These are phyloP conservation scores for Scaptomyza montana DNA, from an alignment of 1,140 invertebrate species.

Conservation along the genomic window DNA sequence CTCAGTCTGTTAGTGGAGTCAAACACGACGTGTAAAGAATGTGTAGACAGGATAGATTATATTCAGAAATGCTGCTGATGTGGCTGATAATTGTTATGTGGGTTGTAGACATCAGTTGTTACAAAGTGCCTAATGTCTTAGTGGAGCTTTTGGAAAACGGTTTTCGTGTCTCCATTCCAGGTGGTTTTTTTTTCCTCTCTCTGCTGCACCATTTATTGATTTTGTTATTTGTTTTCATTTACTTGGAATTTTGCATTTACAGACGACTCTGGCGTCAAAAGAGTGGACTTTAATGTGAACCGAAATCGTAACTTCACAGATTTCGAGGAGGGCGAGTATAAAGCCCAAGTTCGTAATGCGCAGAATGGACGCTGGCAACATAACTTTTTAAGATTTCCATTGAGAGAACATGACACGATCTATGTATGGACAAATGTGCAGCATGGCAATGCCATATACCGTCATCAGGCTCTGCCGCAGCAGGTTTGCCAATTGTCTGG, in stretches of 20 bases:
- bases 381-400: conserved; percentile 40
- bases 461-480: conserved; percentile 34
- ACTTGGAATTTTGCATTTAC: neutral
- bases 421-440: conserved; percentile 76
- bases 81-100: neutral
- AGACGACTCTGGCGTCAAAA: conserved; percentile 69
- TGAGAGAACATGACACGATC: conserved; percentile 56
- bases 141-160: conserved; percentile 59
- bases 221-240: neutral
- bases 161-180: conserved; percentile 72
- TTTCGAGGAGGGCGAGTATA: conserved; percentile 66
- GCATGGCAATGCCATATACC: conserved; percentile 59
- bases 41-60: neutral
- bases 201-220: too few relatives aligned
- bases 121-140: conserved; percentile 55
- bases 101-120: conserved; percentile 13
- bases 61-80: conserved; percentile 22
- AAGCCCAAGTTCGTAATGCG: conserved; percentile 37
- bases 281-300: conserved; percentile 76
- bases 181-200: neutral
- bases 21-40: conserved; percentile 4
- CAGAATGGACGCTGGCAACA: conserved; percentile 51
- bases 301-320: conserved; percentile 68
- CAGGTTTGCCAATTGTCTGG: conserved; percentile 47
- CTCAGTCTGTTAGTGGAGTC: conserved; percentile 23